Conservation (phyloP, 2,797 vertebrate genomes). For the Enteromius anoplus region DNA sequence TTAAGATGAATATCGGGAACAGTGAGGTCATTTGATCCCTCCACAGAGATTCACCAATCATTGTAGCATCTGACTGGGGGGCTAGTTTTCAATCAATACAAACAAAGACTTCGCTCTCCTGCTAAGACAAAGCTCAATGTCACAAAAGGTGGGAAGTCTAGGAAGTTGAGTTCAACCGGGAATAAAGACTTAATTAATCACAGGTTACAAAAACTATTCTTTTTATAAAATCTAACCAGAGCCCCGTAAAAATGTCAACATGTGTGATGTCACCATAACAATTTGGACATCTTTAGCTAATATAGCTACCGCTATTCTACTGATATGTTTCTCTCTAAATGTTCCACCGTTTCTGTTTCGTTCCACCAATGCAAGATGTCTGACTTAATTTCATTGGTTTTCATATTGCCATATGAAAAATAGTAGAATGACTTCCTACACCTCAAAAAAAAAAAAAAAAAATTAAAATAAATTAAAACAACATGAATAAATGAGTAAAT, state of each 20-base stretch:
- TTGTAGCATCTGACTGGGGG: slow-evolving; percentile 60
- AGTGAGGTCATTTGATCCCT: slow-evolving; percentile 67
- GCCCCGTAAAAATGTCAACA: background rate
- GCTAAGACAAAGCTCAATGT: slow-evolving; percentile 10
- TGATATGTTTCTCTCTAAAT: background rate
- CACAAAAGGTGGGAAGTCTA: slow-evolving; percentile 18
- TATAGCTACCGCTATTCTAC: background rate
- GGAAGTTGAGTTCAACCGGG: background rate
- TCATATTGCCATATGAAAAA: background rate
- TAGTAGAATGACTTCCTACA: background rate
- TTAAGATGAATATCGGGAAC: slow-evolving; percentile 50
- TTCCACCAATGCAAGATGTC: background rate
- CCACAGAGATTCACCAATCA: slow-evolving; percentile 58
- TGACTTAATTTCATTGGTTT: background rate
- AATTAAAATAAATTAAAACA: no score
- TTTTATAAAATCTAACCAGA: background rate
- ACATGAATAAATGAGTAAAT: no score
- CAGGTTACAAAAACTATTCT: slow-evolving; percentile 7
- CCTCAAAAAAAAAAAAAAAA: background rate
- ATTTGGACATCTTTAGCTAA: background rate
- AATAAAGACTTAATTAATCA: background rate
- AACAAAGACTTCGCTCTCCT: slow-evolving; percentile 22
- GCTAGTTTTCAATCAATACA: slow-evolving; percentile 64
- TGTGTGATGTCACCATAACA: background rate
- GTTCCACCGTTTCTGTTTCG: background rate